Base-by-base conservation (phyloP, 1,140 invertebrate genomes). In the Achroia grisella region DNA sequence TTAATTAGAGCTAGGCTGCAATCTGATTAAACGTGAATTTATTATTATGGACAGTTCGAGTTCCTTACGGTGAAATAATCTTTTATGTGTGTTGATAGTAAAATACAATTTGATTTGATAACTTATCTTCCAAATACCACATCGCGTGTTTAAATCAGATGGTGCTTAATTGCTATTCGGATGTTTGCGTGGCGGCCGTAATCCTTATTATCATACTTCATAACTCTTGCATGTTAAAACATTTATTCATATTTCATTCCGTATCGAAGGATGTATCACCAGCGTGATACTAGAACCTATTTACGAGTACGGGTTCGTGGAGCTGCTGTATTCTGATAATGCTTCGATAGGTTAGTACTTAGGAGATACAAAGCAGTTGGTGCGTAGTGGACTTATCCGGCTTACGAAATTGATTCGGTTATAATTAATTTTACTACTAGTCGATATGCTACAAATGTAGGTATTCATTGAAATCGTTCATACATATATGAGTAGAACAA, bases 1-100 rank as follows among this genome's bases (percentile, higher is more conserved):
- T 58, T 69, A 63, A 75, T 75, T 80, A 63, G 69, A 73, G 54
- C 52, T 50, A 79, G 79, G 68, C 71, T 74, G 66, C 75, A 80
- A 80, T 73, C 62, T 65, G 72, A 79, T 79, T 67, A 68, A 77
- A 75, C 51, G 58, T 52, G 48, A 55, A 58, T 62, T 30, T 66
- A n/a, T n/a, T n/a, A n/a, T 76, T 74, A 78, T 56, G 54, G 55
- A 46, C 56, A 50, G 50, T 59, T 51, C 53, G 60, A 57, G 68
- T 67, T 68, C 62, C 66, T 69, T 72, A 74, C 64, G 74, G 71
- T 72, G 56, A 48, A n/a, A 53, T 56, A 58, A 52, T 52, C 42
- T 47, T 37, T 23, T 56, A 46, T 49, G 54, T 52, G 48, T 54
- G 48, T 10, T 13, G 35, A 4, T 17, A 2, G 11, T 37, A 27